Evolutionary conservation across 2,113 vertebrate genomes (phyloP), one percentile per base, ranked within the genome.

Genomic region (Cyanoderma ruficeps): DNA sequence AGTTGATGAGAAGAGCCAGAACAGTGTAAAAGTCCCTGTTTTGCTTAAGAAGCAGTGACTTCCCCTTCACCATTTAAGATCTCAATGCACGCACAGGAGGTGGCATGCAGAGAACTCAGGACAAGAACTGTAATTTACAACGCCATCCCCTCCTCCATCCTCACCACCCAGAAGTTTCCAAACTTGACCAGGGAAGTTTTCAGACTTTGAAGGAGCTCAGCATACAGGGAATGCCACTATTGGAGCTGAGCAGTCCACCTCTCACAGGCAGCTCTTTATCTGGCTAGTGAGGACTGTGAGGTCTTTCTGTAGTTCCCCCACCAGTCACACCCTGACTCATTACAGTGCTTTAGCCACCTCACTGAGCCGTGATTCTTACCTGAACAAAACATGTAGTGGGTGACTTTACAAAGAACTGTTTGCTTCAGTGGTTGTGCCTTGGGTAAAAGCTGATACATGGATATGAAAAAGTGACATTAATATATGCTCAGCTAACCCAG

Each of bases 181-280:
- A 4, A 69, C 33, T 33, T 25, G 15, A 25, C 20, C 17, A 31
- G 39, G 39, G 30, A 80, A 41, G 7, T 39, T 35, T 55, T 64
- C 33, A 50, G 33, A 19, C 53, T 64, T 46, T 42, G 13, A 59
- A 83, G 33, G 20, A 53, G 10, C 2, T 30, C 33, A 50, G 33
- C 10, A 11, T 1, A 6, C 2, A 10, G 17, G 9, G 11, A 44
- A 76, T 0, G 1, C 35, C 37, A 31, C 11, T 2, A 2, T 3
- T 35, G 41, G 13, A 68, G 72, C 25, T 50, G 53, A 41, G 22
- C 39, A 63, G 15, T 21, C 6, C 16, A 7, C 5, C 19, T 15
- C 11, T 21, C 42, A 55, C 0, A 0, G 12, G 24, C n/a, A 39
- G n/a, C 9, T 78, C 27, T 59, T 53, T 49, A 15, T 46, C 46